These are phyloP conservation scores for Torymus aiolomorphi DNA, from an alignment of 2,888 invertebrate species.

Conservation along the genomic window DNA sequence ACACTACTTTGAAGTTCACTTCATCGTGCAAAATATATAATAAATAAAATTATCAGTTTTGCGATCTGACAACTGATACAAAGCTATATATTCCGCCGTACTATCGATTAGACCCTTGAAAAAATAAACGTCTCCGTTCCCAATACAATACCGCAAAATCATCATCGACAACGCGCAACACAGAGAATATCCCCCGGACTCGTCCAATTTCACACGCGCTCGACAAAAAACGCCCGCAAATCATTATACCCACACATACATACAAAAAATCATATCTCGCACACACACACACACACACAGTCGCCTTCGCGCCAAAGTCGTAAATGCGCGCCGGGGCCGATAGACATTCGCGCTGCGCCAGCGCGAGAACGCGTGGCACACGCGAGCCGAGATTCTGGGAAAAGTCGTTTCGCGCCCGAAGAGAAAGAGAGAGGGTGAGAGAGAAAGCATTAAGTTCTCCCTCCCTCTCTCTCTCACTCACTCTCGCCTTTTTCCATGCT, in stretches of 20 bases:
- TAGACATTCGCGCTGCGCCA: conserved; percentile 22
- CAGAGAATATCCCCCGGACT: not conserved
- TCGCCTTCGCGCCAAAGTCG: conserved; percentile 16
- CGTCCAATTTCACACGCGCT: not conserved
- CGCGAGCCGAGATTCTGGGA: conserved; percentile 72
- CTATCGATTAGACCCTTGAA: too few species aligned
- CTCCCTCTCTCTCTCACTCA: too few species aligned
- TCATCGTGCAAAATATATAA: too few species aligned
- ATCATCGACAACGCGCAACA: too few species aligned
- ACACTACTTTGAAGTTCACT: too few species aligned
- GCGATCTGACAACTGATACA: too few species aligned
- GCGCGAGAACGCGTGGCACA: conserved; percentile 53
- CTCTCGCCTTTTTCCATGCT: conserved; percentile 57
- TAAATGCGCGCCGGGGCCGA: conserved; percentile 20
- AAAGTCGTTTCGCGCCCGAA: conserved; percentile 71
- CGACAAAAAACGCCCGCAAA: not conserved
- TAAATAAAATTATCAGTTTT: too few species aligned
- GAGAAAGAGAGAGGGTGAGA: too few species aligned
- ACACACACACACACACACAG: not conserved
- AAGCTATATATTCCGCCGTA: too few species aligned
- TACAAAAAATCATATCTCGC: too few species aligned
- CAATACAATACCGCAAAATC: too few species aligned
- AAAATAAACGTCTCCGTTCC: too few species aligned
- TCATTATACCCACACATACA: not conserved
- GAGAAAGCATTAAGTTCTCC: not conserved